Evolutionary conservation across 2,888 invertebrate genomes (phyloP).

Genomic region (Lacanobia oleracea): DNA sequence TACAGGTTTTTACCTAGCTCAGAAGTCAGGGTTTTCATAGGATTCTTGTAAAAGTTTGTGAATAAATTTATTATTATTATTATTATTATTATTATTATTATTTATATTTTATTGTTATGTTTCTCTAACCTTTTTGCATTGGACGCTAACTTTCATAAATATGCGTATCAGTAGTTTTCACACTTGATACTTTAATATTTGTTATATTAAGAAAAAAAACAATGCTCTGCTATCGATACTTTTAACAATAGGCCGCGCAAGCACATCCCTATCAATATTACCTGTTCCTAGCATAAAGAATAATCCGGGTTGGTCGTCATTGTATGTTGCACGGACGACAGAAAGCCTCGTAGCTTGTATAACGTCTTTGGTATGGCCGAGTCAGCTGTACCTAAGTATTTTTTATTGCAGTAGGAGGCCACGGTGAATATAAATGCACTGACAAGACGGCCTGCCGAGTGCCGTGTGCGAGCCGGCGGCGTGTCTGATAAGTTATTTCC

Average conservation of each 20-base stretch:
- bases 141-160: too few species aligned
- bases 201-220: not conserved
- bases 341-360: constrained; percentile 80
- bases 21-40: too few species aligned
- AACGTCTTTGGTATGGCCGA: constrained; percentile 76
- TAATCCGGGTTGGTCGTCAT: constrained; percentile 85
- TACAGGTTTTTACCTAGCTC: too few species aligned
- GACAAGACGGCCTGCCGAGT: constrained; percentile 58
- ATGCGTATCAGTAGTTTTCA: too few species aligned
- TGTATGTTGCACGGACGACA: constrained; percentile 81
- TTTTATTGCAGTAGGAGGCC: constrained; percentile 67
- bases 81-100: too few species aligned
- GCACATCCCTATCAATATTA: constrained; percentile 82
- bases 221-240: constrained; percentile 59
- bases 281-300: constrained; percentile 86
- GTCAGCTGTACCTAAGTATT: constrained; percentile 74
- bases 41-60: too few species aligned
- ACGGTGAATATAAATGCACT: constrained; percentile 71
- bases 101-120: too few species aligned
- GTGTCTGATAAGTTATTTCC: constrained; percentile 88
- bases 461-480: constrained; percentile 69
- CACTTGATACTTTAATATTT: too few species aligned
- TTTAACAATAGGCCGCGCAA: constrained; percentile 19
- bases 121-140: too few species aligned
- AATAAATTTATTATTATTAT: too few species aligned